Base-by-base conservation (phyloP, 2,888 invertebrate species). In the Apamea monoglypha region DNA sequence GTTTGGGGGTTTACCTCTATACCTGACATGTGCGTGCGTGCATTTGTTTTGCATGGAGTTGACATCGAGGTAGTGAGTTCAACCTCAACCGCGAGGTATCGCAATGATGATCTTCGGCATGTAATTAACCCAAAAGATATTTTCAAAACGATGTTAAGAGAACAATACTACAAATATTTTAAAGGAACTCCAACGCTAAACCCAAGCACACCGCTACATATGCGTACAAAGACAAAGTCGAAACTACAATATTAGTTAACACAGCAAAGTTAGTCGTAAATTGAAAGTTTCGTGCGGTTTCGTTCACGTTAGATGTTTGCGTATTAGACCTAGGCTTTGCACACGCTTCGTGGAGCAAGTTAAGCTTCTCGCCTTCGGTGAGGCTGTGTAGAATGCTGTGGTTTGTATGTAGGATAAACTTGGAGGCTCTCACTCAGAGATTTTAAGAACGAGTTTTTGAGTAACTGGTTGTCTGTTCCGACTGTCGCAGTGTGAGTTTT, bases 181-280 rank as follows among this genome's bases (percentile, higher is more conserved):
- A 40, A 53, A 81, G 32, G 50, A 63, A 80, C 81, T 32, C 18
- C 64, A 36, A 32, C 16, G 44, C 47, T 50, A n/a, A 47, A 71
- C 16, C 36, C 47, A 4, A 12, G 44, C 36, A 32, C n/a, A 44
- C 44, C 32, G 36, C 47, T 59, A 29, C 47, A 40, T 36, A 75
- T 36, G 50, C 50, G n/a, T 56, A 63, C 32, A 53, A 40, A 53
- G 44, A 81, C 63, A 74, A 81, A 84, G 67, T 47, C 59, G 36
- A 71, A 84, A 84, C 74, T 70, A 81, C 67, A 85, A 85, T 85
- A 85, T 76, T 70, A 69, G 83, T 67, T 81, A 74, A 81, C 74
- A 73, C 50, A 44, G 47, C 25, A 14, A 74, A 77, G 77, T 85
- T 82, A 70, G 64, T 74, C 36, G 86, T 74, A 82, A 81, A 74